Evolutionary conservation across 2,797 vertebrate genomes (phyloP), one percentile per base, ranked within the genome.

Genomic region (Sebastes steindachneri): DNA sequence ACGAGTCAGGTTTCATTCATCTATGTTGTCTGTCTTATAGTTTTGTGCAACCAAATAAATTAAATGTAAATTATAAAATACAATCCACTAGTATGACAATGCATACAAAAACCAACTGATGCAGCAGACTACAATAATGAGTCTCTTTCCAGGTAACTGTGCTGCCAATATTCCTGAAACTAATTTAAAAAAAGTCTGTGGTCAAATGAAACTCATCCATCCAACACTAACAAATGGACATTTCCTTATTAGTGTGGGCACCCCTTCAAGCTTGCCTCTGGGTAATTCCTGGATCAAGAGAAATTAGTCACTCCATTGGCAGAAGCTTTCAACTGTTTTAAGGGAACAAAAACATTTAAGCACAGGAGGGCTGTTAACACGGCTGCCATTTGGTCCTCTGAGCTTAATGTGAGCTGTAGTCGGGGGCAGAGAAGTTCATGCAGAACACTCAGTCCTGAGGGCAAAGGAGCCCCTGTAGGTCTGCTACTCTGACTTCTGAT

Each of bases 361-460:
- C 26, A n/a, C 15, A 45, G 58, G 26, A 55, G 62, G 23, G 25
- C n/a, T 63, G 48, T 63, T 78, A 63, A 85, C 21, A 41, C 41
- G 19, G 35, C 51, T n/a, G n/a, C 41, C 23, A 41, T 57, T 69
- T 54, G 10, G 17, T 67, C 41, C 57, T 64, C 41, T 58, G 6
- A 70, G 53, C 10, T 33, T 83, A 64, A 82, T 71, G 9, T 41
- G 25, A 64, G 64, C 58, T 69, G 62, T 19, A 9, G 58, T 63
- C 23, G 6, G 29, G 54, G 54, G 19, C 37, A 64, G 28, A 71
- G 37, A 28, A 53, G 65, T 68, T 75, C 8, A 62, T 12, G 31
- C 57, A 55, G 23, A 67, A 21, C 53, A 58, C 9, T 35, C 2
- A 9, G 15, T 23, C 31, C 25, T 55, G 10, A 66, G 48, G 69